phyloP scores from a whole-genome alignment of 2,113 vertebrate genomes.

The Clarias batrachus region DNA sequence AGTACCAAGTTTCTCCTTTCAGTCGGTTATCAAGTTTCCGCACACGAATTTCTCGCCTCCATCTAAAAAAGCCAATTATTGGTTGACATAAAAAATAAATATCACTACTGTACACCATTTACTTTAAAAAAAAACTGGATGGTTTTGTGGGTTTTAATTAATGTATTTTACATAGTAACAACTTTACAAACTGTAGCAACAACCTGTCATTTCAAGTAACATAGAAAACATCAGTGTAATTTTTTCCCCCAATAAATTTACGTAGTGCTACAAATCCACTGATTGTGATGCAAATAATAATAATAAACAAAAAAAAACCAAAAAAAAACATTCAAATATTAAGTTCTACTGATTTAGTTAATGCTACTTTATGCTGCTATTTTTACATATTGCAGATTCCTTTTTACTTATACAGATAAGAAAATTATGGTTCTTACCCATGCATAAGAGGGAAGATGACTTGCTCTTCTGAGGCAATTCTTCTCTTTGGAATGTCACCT shows the following conservation, averaged over 20 bases:
- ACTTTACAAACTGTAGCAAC: neutral
- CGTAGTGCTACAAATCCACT: neutral
- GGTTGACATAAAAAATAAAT: neutral
- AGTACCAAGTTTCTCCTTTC: constrained; percentile 97
- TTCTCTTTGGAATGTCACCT: constrained; percentile 81
- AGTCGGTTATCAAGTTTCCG: constrained; percentile 84
- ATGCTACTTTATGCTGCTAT: neutral
- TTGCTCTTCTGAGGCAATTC: constrained; percentile 88
- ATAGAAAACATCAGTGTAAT: neutral
- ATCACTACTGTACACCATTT: neutral
- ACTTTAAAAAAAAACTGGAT: neutral
- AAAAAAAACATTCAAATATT: neutral
- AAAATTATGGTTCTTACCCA: constrained; percentile 73
- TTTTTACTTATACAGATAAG: neutral
- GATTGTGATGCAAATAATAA: neutral
- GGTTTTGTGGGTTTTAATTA: neutral
- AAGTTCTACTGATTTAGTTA: neutral
- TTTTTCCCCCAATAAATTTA: neutral
- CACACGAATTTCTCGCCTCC: constrained; percentile 90
- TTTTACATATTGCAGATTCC: neutral
- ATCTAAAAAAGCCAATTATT: constrained; percentile 66
- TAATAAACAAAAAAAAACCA: neutral
- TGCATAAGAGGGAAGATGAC: constrained; percentile 86
- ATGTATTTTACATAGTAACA: neutral
- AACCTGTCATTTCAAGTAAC: neutral